These are phyloP conservation scores for Denticeps clupeoides DNA, from an alignment of 2,797 vertebrate genomes.

Conservation along the genomic window DNA sequence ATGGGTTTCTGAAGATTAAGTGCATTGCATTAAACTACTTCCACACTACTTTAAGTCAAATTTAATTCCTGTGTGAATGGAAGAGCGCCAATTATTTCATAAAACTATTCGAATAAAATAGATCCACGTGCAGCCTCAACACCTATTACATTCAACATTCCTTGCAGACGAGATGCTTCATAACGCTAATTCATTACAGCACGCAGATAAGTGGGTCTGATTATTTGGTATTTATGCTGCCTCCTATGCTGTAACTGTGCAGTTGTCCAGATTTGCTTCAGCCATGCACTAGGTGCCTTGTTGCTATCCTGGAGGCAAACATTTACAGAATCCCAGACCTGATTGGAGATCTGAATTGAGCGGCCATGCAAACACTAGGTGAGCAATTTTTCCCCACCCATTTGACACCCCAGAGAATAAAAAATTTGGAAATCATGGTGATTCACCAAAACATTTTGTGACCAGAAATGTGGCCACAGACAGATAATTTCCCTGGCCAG, in stretches of 20 bases:
- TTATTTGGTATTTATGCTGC: slow-evolving; percentile 21
- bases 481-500: too few species aligned
- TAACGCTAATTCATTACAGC: neutral
- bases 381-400: slow-evolving; percentile 73
- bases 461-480: too few species aligned
- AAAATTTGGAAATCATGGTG: too few species aligned
- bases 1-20: neutral
- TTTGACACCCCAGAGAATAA: slow-evolving; percentile 22
- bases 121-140: neutral
- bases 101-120: neutral
- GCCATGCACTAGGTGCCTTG: slow-evolving; percentile 32
- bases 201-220: slow-evolving; percentile 27
- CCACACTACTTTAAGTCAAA: too few species aligned
- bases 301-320: slow-evolving; percentile 40
- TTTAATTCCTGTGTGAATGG: too few species aligned
- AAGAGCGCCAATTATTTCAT: too few species aligned
- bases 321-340: slow-evolving; percentile 38
- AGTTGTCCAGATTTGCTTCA: slow-evolving; percentile 21
- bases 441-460: too few species aligned
- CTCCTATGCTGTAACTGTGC: slow-evolving; percentile 21
- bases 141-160: neutral
- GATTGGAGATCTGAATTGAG: slow-evolving; percentile 49
- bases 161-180: slow-evolving; percentile 4
- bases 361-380: slow-evolving; percentile 66
- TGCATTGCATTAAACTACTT: neutral